Evolutionary conservation across 2,888 invertebrate genomes (phyloP).

Genomic region (Platynereis dumerilii): DNA sequence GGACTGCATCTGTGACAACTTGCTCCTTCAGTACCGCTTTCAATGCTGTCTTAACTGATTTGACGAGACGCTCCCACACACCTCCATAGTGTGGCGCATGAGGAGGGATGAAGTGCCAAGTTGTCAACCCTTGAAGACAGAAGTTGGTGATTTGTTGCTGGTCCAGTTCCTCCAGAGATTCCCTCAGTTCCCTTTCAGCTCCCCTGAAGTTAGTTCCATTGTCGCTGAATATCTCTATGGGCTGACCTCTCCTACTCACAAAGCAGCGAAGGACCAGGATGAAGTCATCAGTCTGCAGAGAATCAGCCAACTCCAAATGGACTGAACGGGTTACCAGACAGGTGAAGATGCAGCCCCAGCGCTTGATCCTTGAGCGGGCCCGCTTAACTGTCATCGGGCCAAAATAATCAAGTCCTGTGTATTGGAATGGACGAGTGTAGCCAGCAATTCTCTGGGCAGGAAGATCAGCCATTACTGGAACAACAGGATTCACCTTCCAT

Average conservation of each 20-base stretch:
- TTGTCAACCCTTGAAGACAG: too few species aligned
- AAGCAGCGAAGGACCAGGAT: neutral
- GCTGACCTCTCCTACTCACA: neutral
- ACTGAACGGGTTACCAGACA: neutral
- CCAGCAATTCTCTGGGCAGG: too few species aligned
- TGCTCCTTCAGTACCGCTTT: neutral
- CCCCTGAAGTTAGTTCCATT: neutral
- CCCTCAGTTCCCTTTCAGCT: neutral
- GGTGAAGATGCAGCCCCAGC: too few species aligned
- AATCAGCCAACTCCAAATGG: neutral
- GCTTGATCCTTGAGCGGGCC: too few species aligned
- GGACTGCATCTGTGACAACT: neutral
- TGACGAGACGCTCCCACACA: conserved; percentile 23
- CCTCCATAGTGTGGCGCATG: conserved; percentile 29
- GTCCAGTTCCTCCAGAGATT: too few species aligned
- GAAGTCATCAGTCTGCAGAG: neutral
- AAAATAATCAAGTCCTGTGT: too few species aligned
- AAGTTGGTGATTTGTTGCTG: too few species aligned
- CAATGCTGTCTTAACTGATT: conserved; percentile 10
- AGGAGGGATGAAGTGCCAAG: too few species aligned
- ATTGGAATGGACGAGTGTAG: too few species aligned
- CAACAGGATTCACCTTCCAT: too few species aligned
- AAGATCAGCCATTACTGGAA: too few species aligned
- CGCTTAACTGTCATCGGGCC: too few species aligned
- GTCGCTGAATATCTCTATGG: neutral